Base-by-base conservation (phyloP, 2,888 invertebrate genomes). In the Synanthedon formicaeformis region DNA sequence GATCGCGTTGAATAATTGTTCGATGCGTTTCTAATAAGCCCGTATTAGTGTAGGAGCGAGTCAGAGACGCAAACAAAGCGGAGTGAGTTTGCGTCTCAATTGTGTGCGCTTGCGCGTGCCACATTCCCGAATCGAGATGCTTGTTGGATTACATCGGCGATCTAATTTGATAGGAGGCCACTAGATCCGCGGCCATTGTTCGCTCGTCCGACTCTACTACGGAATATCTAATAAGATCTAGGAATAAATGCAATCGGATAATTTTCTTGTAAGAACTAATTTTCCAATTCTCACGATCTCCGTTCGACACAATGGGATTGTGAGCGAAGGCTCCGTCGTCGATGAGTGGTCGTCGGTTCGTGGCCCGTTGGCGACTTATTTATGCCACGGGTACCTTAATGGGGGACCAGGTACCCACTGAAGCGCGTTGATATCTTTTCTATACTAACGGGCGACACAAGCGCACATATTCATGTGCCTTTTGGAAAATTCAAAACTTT, bases 111-210 rank as follows among this genome's bases (percentile, higher is more conserved):
- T 34, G 34, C 34, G 34, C 34, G 34, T 34, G 34, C 34, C 34
- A 34, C 34, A 34, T 34, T 34, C 34, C 34, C 34, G 10, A 34
- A 34, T 34, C 34, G 34, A 41, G 48, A 50, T 34, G 52, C 50
- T 52, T 54, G 51, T 54, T 53, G 52, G 54, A 51, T 53, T 54
- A 51, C 8, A 27, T 51, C 18, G 52, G 50, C 54, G 56, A 54
- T 56, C 52, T 52, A 53, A 56, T 53, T 56, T 50, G 56, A 56
- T 56, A 56, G 54, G 51, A 41, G 51, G 41, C 53, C 14, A 53
- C 27, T 48, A 48, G 45, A 53, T 23, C 50, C 8, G 40, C 50
- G 41, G 23, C 41, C 34, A 51, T 53, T 53, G 50, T 51, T 45
- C 49, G 10, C 49, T 45, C 49, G 41, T 52, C 49, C 18, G 48